Evolutionary conservation across 2,888 invertebrate genomes (phyloP).

Genomic region (Apomyelois bistriatella): DNA sequence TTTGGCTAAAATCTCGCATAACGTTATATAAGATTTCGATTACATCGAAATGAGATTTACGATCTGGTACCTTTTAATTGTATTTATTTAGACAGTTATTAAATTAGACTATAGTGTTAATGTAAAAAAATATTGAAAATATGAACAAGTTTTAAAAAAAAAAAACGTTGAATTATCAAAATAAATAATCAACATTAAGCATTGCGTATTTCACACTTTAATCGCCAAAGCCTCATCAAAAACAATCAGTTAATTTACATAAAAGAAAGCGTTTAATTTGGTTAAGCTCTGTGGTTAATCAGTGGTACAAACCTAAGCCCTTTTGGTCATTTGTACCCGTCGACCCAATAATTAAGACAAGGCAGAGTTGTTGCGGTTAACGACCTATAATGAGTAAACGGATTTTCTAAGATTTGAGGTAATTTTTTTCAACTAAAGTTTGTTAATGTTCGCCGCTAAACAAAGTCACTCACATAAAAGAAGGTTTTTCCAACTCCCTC

Average conservation of each 20-base stretch:
- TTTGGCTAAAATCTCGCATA: no score
- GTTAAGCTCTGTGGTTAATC: slow-evolving; percentile 67
- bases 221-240: slow-evolving; percentile 44
- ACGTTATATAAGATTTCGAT: no score
- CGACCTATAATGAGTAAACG: slow-evolving; percentile 56
- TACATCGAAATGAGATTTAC: no score
- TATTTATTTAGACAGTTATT: not conserved
- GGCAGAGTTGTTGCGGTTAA: slow-evolving; percentile 57
- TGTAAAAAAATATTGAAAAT: not conserved
- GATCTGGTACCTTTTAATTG: no score
- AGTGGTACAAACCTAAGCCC: slow-evolving; percentile 57
- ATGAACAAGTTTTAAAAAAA: not conserved
- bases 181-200: slow-evolving; percentile 33
- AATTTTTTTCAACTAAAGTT: slow-evolving; percentile 29
- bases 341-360: slow-evolving; percentile 66
- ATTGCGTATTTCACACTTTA: slow-evolving; percentile 40
- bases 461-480: slow-evolving; percentile 84
- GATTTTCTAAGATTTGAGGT: slow-evolving; percentile 57
- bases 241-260: slow-evolving; percentile 70
- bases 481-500: slow-evolving; percentile 90
- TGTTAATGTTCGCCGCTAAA: slow-evolving; percentile 18
- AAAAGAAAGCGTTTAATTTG: slow-evolving; percentile 72
- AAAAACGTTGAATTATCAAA: not conserved
- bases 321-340: slow-evolving; percentile 70
- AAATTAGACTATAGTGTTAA: not conserved